These are phyloP conservation scores for Callithrix jacchus DNA, from an alignment of 2,113 vertebrate species.

Conservation along the genomic window DNA sequence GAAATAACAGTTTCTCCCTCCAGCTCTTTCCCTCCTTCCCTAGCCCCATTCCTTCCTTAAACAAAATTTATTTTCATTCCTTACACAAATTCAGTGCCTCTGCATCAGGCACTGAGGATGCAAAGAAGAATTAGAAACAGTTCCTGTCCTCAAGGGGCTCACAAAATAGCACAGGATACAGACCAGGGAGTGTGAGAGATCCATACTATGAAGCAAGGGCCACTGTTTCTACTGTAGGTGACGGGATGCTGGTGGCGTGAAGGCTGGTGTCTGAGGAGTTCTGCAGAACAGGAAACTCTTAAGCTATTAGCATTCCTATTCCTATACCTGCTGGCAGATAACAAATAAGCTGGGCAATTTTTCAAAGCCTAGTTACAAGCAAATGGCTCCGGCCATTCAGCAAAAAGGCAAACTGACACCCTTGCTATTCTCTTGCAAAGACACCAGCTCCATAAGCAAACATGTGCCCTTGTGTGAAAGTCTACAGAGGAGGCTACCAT, in stretches of 20 bases:
- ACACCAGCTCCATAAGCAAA: background rate
- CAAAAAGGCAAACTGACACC: background rate
- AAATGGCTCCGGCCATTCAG: background rate
- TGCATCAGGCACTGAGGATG: background rate
- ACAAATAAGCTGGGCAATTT: background rate
- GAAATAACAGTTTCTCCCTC: background rate
- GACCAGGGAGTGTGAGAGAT: background rate
- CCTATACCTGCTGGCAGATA: background rate
- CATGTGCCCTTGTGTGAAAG: background rate
- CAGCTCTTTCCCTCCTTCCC: background rate
- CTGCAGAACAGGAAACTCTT: background rate
- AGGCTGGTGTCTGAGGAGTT: background rate
- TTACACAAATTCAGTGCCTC: background rate
- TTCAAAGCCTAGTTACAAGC: background rate
- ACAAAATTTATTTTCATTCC: background rate
- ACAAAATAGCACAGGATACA: background rate
- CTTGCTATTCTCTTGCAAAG: background rate
- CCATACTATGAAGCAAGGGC: background rate
- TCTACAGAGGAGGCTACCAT: background rate
- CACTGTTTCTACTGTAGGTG: background rate
- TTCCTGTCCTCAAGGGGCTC: background rate
- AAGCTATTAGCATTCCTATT: background rate
- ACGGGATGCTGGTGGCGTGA: background rate
- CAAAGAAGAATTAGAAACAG: background rate
- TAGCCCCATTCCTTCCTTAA: background rate